Evolutionary conservation across 2,888 invertebrate genomes (phyloP).

Genomic region (Protonemura montana): DNA sequence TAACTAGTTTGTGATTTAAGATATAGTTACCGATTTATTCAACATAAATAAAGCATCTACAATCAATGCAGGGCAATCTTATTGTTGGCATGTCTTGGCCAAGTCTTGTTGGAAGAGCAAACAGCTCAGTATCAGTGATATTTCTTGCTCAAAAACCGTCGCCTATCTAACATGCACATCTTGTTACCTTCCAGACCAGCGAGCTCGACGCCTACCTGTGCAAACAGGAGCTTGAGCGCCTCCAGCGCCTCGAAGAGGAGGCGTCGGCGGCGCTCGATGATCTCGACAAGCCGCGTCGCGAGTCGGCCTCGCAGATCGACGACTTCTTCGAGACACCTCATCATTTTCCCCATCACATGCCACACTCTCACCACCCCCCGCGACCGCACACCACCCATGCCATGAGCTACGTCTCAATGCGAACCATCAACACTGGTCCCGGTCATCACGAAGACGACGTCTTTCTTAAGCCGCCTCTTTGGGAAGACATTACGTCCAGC

Average conservation of each 20-base stretch:
- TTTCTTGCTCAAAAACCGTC: background rate
- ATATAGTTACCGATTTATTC: background rate
- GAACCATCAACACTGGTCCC: slow-evolving; percentile 60
- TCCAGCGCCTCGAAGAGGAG: slow-evolving; percentile 69
- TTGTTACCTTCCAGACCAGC: slow-evolving; percentile 67
- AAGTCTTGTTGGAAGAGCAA: background rate
- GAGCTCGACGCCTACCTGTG: slow-evolving; percentile 82
- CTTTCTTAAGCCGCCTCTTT: slow-evolving; percentile 81
- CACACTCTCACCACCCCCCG: slow-evolving; percentile 50
- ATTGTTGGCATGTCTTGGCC: background rate
- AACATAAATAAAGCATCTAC: background rate
- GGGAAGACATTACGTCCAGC: slow-evolving; percentile 92
- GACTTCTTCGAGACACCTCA: slow-evolving; percentile 72
- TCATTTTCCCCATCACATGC: slow-evolving; percentile 28
- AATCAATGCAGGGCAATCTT: background rate
- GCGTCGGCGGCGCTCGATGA: slow-evolving; percentile 57
- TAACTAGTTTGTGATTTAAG: background rate
- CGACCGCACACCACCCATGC: slow-evolving; percentile 51
- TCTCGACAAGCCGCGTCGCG: slow-evolving; percentile 63
- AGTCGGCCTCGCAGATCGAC: slow-evolving; percentile 70
- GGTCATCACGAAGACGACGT: slow-evolving; percentile 78
- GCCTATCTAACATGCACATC: background rate
- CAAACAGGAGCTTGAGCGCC: slow-evolving; percentile 75
- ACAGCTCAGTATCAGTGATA: background rate
- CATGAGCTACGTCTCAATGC: slow-evolving; percentile 65